Base-by-base conservation (phyloP, 2,888 invertebrate genomes). In the Scrobipalpa costella region DNA sequence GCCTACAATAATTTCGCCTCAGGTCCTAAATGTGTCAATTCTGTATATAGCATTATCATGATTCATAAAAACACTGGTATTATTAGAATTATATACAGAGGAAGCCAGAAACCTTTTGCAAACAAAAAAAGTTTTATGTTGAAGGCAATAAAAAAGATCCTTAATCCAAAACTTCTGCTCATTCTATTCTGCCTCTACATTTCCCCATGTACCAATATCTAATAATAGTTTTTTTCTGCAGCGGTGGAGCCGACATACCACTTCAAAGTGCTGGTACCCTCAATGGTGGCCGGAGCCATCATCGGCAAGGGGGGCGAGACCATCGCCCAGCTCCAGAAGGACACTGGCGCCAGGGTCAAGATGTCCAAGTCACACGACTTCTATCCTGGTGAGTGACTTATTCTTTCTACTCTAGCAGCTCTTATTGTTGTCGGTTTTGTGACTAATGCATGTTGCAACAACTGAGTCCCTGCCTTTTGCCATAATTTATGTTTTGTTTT, bases 301-400 rank as follows among this genome's bases (percentile, higher is more conserved):
- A 99, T 99, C 90, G 99, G 99, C 80, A 99, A 99, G 92, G 99
- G 99, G 57, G 99, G 99, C 73, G 99, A 99, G 90, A 98, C 99
- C 65, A 99, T 99, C 90, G 98, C 98, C 77, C 97, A 98, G 84
- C 93, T 99, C 80, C 99, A 99, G 91, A 98, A 98, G 91, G 99
- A 99, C 87, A 97, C 98, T 62, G 98, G 98, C 75, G 98, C 99
- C 76, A 94, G 98, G 78, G 98, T 99, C 75, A 99, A 99, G 93
- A 99, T 99, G 99, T 99, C 99, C 79, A 99, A 99, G 92, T 97
- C 98, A 63, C 98, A 98, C 83, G 99, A 99, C 86, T 98, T 98
- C 88, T 99, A 99, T 93, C 99, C 99, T 92, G 99, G 99, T 99
- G 88, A 92, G 92, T 89, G 2, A 6, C 19, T 49, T n/a, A 3